Conservation (phyloP, 2,888 invertebrate genomes). For the Synanthedon vespiformis region DNA sequence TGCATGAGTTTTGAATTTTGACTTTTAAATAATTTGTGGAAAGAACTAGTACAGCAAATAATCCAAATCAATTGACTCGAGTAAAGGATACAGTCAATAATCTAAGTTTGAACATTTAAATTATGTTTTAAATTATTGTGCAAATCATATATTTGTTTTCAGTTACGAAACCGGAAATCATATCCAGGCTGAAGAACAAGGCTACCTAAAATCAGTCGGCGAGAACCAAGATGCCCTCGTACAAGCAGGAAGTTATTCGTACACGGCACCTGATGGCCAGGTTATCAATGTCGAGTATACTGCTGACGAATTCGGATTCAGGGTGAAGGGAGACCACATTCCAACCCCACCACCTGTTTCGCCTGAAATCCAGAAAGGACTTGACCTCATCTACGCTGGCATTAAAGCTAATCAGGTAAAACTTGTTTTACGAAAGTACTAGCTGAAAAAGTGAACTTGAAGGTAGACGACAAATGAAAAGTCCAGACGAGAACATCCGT, state of each 20-base stretch:
- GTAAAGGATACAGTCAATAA: no score
- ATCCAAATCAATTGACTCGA: no score
- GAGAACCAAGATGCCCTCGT: constrained; percentile 78
- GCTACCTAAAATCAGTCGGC: constrained; percentile 78
- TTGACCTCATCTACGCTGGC: constrained; percentile 88
- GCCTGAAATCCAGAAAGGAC: constrained; percentile 86
- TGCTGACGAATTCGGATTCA: constrained; percentile 86
- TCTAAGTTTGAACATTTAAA: no score
- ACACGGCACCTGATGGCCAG: constrained; percentile 84
- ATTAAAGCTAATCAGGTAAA: constrained; percentile 72
- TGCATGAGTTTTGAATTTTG: no score
- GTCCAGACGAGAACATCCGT: no score
- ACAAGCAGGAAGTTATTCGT: constrained; percentile 82
- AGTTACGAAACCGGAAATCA: constrained; percentile 88
- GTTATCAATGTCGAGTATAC: constrained; percentile 81
- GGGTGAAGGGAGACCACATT: constrained; percentile 83
- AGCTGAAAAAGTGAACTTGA: no score
- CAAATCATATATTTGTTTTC: constrained; percentile 15
- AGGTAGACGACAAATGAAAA: no score
- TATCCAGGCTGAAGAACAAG: constrained; percentile 83
- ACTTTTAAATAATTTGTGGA: no score
- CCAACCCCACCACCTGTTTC: constrained; percentile 88
- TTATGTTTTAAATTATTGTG: not conserved
- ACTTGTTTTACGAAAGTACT: not conserved
- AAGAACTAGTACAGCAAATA: no score